These are phyloP conservation scores for Lysiphlebus fabarum DNA, from an alignment of 1,140 invertebrate genomes.

Conservation along the genomic window DNA sequence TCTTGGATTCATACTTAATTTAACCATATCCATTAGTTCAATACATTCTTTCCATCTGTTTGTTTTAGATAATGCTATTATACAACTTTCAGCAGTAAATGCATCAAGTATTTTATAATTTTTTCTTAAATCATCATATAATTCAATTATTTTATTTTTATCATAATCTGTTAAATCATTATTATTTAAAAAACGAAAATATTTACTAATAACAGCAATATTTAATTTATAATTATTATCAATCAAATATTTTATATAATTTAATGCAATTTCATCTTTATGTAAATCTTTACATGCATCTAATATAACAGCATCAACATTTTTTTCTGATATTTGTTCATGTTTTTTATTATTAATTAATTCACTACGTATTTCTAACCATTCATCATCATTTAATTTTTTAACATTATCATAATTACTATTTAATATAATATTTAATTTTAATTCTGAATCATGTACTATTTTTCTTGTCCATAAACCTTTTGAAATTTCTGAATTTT, in stretches of 20 bases:
- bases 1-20: slow-evolving; percentile 38
- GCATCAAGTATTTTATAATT: slow-evolving; percentile 61
- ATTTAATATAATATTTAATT: no score
- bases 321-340: neutral
- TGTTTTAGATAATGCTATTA: slow-evolving; percentile 62
- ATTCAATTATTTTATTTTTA: slow-evolving; percentile 55
- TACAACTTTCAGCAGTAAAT: slow-evolving; percentile 57
- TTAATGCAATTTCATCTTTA: neutral
- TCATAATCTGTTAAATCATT: slow-evolving; percentile 33
- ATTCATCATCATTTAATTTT: slow-evolving; percentile 1
- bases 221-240: slow-evolving; percentile 16
- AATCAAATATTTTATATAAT: slow-evolving; percentile 14
- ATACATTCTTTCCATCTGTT: slow-evolving; percentile 61
- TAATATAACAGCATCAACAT: slow-evolving; percentile 15
- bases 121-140: slow-evolving; percentile 55
- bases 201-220: slow-evolving; percentile 6
- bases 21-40: slow-evolving; percentile 60
- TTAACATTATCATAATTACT: neutral
- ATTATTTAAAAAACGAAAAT: slow-evolving; percentile 2
- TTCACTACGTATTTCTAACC: slow-evolving; percentile 13
- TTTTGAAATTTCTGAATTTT: no score
- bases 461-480: no score
- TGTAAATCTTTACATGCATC: slow-evolving; percentile 1
- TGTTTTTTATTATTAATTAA: neutral
- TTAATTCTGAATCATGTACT: no score